Evolutionary conservation across 2,113 vertebrate species (phyloP).

Genomic region (Zosterops borbonicus): DNA sequence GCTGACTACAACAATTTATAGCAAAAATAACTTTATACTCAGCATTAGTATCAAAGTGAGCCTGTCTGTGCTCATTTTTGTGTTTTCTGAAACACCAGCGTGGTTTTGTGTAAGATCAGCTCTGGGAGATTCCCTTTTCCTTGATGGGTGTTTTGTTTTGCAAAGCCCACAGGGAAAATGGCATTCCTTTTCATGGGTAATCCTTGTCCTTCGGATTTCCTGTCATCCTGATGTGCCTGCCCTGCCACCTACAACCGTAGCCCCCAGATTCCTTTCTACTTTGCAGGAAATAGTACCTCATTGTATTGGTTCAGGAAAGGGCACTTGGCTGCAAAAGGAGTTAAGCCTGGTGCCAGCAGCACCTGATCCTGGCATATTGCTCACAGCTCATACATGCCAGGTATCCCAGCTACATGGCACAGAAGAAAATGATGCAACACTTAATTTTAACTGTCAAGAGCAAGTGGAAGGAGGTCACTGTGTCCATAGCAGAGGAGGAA

Average conservation of each 20-base stretch:
- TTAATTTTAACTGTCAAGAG: neutral
- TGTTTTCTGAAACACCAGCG: neutral
- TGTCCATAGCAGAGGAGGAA: neutral
- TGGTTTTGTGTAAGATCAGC: neutral
- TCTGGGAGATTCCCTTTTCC: neutral
- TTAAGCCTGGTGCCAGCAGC: neutral
- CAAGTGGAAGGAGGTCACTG: neutral
- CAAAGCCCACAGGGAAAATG: neutral
- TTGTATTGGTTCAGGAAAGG: neutral
- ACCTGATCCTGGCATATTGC: neutral
- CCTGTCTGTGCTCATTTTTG: neutral
- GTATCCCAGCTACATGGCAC: neutral
- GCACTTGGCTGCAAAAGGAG: neutral
- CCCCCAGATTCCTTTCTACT: neutral
- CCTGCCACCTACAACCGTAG: neutral
- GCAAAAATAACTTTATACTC: constrained; percentile 10
- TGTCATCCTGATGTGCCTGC: neutral
- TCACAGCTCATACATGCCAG: rapidly evolving
- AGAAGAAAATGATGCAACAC: neutral
- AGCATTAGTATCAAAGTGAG: neutral
- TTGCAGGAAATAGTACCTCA: neutral
- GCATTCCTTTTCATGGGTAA: neutral
- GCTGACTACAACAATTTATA: neutral
- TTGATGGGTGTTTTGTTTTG: neutral
- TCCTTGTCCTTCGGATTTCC: neutral